Evolutionary conservation across 1,140 invertebrate species (phyloP).

Genomic region (Atta colombica): DNA sequence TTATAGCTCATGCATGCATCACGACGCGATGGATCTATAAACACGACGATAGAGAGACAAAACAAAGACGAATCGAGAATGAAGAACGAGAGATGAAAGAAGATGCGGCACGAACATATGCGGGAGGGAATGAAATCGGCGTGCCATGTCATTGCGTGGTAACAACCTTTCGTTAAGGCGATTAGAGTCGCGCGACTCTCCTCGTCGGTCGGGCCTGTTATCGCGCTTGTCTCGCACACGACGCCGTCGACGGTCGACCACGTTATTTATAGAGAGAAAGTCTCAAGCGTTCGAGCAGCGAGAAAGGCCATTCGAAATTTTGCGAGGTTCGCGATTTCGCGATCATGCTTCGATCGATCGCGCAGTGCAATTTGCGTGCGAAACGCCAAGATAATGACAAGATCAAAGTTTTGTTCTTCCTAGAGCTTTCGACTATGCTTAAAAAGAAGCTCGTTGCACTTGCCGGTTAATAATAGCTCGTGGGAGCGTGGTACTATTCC

Average conservation of each 20-base stretch:
- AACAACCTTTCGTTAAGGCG: conserved; percentile 75
- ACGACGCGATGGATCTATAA: not conserved
- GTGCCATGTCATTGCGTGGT: conserved; percentile 62
- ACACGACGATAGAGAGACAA: not conserved
- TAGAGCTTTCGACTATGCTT: conserved; percentile 11
- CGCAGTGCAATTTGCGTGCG: not conserved
- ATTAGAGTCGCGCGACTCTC: conserved; percentile 74
- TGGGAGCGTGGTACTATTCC: conserved; percentile 42
- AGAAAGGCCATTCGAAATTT: conserved; percentile 27
- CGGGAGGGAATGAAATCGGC: conserved; percentile 34
- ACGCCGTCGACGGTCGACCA: conserved; percentile 46
- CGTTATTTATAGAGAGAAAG: conserved; percentile 79
- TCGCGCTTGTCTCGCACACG: conserved; percentile 50
- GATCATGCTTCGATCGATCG: not conserved
- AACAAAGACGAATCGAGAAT: not conserved
- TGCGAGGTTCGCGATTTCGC: not conserved
- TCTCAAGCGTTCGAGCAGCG: conserved; percentile 24
- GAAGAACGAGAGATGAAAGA: not conserved
- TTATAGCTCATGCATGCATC: not conserved
- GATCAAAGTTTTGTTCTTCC: not conserved
- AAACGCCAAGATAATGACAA: not conserved
- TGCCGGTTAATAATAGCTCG: conserved; percentile 47
- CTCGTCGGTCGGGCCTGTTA: conserved; percentile 56
- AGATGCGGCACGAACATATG: not conserved
- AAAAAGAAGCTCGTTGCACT: conserved; percentile 44